Percentiles rank a stretch among this genome's conserved stretches.
phyloP scores from a whole-genome alignment of 2,797 vertebrate genomes.

The Oreonectes daqikongensis region DNA sequence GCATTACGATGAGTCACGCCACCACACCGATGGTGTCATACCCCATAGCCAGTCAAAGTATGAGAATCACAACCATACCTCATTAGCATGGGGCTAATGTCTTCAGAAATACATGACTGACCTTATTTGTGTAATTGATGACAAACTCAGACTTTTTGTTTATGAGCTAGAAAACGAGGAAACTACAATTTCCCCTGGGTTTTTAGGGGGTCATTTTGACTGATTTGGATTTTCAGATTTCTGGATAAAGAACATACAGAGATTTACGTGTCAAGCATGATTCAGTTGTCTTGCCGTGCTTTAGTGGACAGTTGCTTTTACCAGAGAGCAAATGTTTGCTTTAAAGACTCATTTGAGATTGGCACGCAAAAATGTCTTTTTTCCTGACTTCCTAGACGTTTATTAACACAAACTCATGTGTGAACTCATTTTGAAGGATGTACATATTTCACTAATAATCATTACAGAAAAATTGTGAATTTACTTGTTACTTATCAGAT shows the following conservation, averaged over 20 bases:
- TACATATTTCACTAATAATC: conserved; percentile 11
- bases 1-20: conserved; percentile 96
- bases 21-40: conserved; percentile 96
- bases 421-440: conserved; percentile 30
- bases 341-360: conserved; percentile 40
- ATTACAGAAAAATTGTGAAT: conserved; percentile 16
- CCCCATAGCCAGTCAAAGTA: conserved; percentile 96
- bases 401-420: background rate
- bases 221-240: background rate
- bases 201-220: background rate
- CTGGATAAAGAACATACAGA: background rate
- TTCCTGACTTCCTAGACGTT: background rate
- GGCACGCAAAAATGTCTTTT: conserved; percentile 24
- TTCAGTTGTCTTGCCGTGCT: conserved; percentile 3
- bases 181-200: background rate
- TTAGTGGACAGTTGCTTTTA: background rate
- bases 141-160: background rate
- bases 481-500: conserved; percentile 3
- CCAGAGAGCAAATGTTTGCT: conserved; percentile 30
- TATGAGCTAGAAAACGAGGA: background rate
- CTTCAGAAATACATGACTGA: background rate
- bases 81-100: conserved; percentile 72
- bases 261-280: background rate
- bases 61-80: conserved; percentile 95
- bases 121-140: background rate